Conservation (phyloP, 2,888 invertebrate species). For the Bunonema sp. region DNA sequence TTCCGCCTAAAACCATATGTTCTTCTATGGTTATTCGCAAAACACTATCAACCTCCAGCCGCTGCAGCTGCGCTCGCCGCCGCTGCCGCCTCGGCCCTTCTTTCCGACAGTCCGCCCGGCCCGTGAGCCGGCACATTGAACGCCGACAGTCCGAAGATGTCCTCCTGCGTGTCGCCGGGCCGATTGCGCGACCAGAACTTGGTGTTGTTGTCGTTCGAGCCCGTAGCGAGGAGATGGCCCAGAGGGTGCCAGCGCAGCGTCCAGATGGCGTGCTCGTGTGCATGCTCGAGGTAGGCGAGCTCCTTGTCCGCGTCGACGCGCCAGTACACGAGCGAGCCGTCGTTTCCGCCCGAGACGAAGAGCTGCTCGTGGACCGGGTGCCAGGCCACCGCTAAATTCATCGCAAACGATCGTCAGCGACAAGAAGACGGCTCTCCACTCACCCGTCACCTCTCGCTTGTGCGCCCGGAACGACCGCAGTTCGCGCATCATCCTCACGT, state of each 20-base stretch:
- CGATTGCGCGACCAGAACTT: constrained; percentile 99
- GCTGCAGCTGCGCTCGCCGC: too few relatives aligned
- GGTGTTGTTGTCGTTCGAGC: constrained; percentile 92
- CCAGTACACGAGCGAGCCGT: constrained; percentile 96
- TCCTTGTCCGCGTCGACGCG: constrained; percentile 79
- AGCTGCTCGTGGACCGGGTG: constrained; percentile 92
- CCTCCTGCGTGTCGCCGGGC: constrained; percentile 92
- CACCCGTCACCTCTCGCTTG: constrained; percentile 76
- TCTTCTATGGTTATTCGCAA: not conserved
- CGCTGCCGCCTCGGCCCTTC: too few relatives aligned
- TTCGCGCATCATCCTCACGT: constrained; percentile 84
- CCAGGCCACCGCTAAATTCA: constrained; percentile 60
- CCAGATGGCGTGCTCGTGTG: constrained; percentile 83
- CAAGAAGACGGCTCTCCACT: constrained; percentile 9
- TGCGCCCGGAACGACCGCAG: constrained; percentile 93
- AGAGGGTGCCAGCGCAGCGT: constrained; percentile 96
- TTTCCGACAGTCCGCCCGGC: not conserved
- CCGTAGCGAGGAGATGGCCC: constrained; percentile 92
- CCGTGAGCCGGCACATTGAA: constrained; percentile 7
- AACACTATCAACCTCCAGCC: not conserved
- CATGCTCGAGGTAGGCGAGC: constrained; percentile 65
- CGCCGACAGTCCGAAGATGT: constrained; percentile 64
- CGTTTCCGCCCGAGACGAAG: constrained; percentile 93
- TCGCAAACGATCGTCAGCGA: too few relatives aligned
- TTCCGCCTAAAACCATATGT: not conserved